Evolutionary conservation across 2,113 vertebrate species (phyloP), one percentile per base, ranked within the genome.

Genomic region (Urocolius indicus): DNA sequence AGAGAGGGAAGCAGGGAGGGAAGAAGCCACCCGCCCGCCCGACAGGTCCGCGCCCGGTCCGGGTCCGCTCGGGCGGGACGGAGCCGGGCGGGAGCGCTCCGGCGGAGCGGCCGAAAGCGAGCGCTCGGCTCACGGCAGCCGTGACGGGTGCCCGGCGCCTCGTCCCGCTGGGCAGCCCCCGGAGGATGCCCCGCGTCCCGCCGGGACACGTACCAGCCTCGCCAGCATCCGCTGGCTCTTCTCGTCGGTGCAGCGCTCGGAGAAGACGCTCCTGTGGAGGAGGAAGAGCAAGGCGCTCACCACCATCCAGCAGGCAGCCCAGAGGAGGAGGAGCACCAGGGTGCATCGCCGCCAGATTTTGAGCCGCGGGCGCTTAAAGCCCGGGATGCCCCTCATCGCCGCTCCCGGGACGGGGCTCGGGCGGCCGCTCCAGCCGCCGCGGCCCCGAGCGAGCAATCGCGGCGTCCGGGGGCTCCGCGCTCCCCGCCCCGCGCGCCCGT

Each of bases 241-340:
- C 97, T 98, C 98, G n/a, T 99, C 99, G 0, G 98, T 99, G 98
- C 99, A 99, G 97, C 97, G 98, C 97, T 99, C 99, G 1, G 99
- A 98, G 94, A 99, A 98, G 96, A 98, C 98, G 93, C 96, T 98
- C 84, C 98, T 96, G 97, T 98, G 98, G 63, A 98, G 98, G 69
- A 99, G 98, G 86, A 99, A 98, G 46, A 99, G 97, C 97, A 99
- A 94, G 43, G 98, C 97, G 69, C 98, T 98, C 55, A 92, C 97
- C 88, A 98, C 96, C 94, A 99, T 93, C 98, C 99, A 99, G 96
- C 98, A 98, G 61, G 96, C 98, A 16, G 98, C 97, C 98, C 99
- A 99, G 79, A 98, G 97, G 76, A 98, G 96, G 48, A 98, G 95
- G 59, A 98, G 98, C 21, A 98, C 89, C 65, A 98, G 95, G 22